A percentile compares a stretch with the other conserved stretches of the same genome.
Conservation (phyloP, 2,888 invertebrate species). For the Orthosia gothica region DNA sequence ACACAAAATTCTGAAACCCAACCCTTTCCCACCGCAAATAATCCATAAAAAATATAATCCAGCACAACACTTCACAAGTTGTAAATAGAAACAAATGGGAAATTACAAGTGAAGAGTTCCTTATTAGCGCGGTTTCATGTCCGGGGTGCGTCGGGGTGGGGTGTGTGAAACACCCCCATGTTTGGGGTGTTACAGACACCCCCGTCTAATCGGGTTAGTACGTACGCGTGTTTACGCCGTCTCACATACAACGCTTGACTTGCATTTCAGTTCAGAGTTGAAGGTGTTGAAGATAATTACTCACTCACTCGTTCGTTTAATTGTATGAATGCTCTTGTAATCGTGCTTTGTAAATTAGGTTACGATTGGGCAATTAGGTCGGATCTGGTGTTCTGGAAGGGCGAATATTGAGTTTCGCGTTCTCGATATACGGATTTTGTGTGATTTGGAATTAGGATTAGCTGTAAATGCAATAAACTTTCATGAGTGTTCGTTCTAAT, state of each 20-base stretch:
- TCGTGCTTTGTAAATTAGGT: slow-evolving; percentile 60
- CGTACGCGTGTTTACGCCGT: slow-evolving; percentile 70
- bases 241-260: slow-evolving; percentile 72
- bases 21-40: slow-evolving; percentile 58
- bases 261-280: slow-evolving; percentile 71
- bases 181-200: slow-evolving; percentile 37
- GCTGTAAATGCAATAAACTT: background rate
- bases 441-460: background rate
- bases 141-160: slow-evolving; percentile 59
- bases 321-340: slow-evolving; percentile 64
- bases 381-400: slow-evolving; percentile 25
- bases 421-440: background rate
- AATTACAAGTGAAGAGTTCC: slow-evolving; percentile 77
- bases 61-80: slow-evolving; percentile 62
- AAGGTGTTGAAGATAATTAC: slow-evolving; percentile 69
- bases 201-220: slow-evolving; percentile 72
- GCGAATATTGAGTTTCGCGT: slow-evolving; percentile 1
- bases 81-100: slow-evolving; percentile 76
- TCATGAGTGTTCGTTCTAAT: background rate
- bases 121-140: slow-evolving; percentile 78
- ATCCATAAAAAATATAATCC: slow-evolving; percentile 66
- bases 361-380: slow-evolving; percentile 51
- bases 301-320: slow-evolving; percentile 63
- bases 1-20: slow-evolving; percentile 37
- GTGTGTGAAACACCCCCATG: slow-evolving; percentile 21